Percentiles rank a stretch among this genome's conserved stretches.
phyloP scores from a whole-genome alignment of 2,888 invertebrate species.

The Drosophila putrida region DNA sequence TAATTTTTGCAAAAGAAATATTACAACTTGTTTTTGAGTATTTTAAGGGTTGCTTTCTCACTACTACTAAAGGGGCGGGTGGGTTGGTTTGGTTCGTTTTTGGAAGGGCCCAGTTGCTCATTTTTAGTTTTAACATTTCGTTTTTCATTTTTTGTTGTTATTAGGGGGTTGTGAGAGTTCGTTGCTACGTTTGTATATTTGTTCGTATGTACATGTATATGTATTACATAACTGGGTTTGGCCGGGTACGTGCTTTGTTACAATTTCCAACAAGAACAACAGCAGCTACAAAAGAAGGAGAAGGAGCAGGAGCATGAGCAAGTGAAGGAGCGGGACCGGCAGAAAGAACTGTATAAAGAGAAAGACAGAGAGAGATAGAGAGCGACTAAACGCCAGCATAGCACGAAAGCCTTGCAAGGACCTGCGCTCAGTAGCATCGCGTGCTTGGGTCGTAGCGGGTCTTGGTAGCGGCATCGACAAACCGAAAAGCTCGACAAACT shows the following conservation, averaged over 20 bases:
- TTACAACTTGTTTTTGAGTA: conserved; percentile 62
- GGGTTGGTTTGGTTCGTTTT: conserved; percentile 1
- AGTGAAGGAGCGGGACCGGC: conserved; percentile 7
- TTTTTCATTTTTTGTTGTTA: conserved; percentile 24
- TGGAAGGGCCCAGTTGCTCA: conserved; percentile 59
- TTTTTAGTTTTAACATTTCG: conserved; percentile 51
- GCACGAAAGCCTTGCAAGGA: conserved; percentile 53
- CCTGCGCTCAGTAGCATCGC: conserved; percentile 78
- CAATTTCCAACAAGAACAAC: conserved; percentile 48
- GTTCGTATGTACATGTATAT: conserved; percentile 32
- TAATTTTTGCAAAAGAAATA: conserved; percentile 67
- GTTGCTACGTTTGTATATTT: conserved; percentile 26
- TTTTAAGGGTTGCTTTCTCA: conserved; percentile 68
- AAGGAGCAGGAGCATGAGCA: conserved; percentile 24
- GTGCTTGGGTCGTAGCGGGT: conserved; percentile 76
- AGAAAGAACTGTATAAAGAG: conserved; percentile 1
- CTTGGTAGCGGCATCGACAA: conserved; percentile 51
- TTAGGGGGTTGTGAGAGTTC: conserved; percentile 46
- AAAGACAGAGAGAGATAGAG: conserved; percentile 17
- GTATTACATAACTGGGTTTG: conserved; percentile 79
- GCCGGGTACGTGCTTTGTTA: conserved; percentile 68
- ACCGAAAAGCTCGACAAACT: conserved; percentile 48
- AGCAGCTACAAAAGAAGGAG: conserved; percentile 23
- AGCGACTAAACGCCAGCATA: conserved; percentile 43
- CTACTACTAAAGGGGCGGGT: conserved; percentile 30